Conservation (phyloP, 2,797 vertebrate species). For the Gambusia yucatana region DNA sequence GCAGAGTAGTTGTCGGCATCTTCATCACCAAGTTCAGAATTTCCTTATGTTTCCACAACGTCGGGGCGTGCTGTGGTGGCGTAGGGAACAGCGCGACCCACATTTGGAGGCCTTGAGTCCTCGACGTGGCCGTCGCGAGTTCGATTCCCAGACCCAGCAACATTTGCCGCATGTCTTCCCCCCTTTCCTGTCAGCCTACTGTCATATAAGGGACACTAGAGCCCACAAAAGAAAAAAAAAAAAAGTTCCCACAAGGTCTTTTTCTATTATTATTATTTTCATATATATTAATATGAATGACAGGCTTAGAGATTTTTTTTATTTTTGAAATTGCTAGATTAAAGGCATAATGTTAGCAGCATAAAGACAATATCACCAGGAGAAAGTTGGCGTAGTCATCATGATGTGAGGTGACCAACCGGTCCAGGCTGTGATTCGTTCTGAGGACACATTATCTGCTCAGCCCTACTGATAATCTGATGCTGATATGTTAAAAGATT, state of each 20-base stretch:
- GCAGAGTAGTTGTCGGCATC: conserved; percentile 10
- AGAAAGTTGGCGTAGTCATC: background rate
- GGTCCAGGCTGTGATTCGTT: background rate
- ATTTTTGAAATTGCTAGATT: background rate
- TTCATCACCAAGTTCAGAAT: conserved; percentile 1
- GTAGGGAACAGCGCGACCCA: too few relatives aligned
- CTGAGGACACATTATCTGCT: background rate
- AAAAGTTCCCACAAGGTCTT: background rate
- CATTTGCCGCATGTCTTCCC: too few relatives aligned
- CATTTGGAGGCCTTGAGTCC: too few relatives aligned
- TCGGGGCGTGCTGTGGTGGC: too few relatives aligned
- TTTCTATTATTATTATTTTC: background rate
- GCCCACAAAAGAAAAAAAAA: too few relatives aligned
- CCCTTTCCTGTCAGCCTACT: too few relatives aligned
- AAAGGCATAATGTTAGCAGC: background rate
- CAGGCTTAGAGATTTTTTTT: background rate
- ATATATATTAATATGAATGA: background rate
- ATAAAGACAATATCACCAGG: background rate
- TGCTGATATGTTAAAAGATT: background rate
- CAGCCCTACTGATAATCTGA: background rate
- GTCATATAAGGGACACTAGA: too few relatives aligned
- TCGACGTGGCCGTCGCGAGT: too few relatives aligned
- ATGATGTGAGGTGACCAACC: background rate
- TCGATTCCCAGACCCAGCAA: too few relatives aligned
- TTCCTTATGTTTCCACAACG: conserved; percentile 1